Percentiles rank a stretch among this genome's conserved stretches.
These are phyloP conservation scores for Actinostola sp. DNA, from an alignment of 92 coral and sea anemone genomes.

Conservation along the genomic window DNA sequence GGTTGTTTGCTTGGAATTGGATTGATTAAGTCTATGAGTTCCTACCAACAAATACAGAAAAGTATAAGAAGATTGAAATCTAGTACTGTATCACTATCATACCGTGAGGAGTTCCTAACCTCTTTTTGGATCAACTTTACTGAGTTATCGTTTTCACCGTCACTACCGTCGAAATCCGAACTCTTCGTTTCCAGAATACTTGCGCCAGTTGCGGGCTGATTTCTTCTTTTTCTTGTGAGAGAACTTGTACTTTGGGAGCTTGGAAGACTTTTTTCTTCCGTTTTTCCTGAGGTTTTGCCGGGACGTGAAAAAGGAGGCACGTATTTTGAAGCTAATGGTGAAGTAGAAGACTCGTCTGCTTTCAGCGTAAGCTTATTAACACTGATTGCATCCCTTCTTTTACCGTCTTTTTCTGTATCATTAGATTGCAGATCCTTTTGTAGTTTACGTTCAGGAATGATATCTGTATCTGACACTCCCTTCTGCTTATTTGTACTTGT, in stretches of 20 bases:
- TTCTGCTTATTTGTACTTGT: constrained; percentile 2
- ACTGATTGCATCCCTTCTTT: too few relatives aligned
- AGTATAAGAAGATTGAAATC: too few relatives aligned
- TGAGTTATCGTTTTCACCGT: neutral
- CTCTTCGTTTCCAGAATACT: neutral
- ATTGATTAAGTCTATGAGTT: too few relatives aligned
- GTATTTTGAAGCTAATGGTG: constrained; percentile 30
- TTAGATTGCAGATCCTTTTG: neutral
- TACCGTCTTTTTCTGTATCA: neutral
- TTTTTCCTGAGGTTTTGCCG: constrained; percentile 4
- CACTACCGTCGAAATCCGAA: neutral
- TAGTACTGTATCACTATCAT: too few relatives aligned
- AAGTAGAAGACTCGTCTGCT: neutral
- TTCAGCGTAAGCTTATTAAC: neutral
- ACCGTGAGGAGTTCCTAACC: too few relatives aligned
- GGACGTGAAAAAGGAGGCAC: constrained; percentile 51
- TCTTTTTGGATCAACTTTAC: too few relatives aligned
- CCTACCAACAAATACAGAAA: too few relatives aligned
- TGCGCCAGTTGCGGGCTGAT: neutral
- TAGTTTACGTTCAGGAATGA: neutral
- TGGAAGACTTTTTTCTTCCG: neutral
- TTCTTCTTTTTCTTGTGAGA: neutral
- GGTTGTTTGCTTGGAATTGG: constrained; percentile 2
- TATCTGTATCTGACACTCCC: neutral
- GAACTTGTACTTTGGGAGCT: neutral